Base-by-base conservation (phyloP, 1,140 invertebrate genomes). In the Choristoneura fumiferana region DNA sequence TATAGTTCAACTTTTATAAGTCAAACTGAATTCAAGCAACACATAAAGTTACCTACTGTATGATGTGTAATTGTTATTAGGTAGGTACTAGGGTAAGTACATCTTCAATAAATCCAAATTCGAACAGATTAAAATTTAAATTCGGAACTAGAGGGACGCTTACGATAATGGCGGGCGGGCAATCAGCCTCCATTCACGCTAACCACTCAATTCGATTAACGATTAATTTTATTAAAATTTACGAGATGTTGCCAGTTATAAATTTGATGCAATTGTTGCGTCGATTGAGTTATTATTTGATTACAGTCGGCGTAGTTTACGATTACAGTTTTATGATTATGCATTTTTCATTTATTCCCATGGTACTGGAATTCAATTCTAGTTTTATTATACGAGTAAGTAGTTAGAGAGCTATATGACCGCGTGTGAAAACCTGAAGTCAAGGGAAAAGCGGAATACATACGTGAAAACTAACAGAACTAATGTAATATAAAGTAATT, bases 181-280 rank as follows among this genome's bases (percentile, higher is more conserved):
- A 60, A 60, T 75, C 73, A 79, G 56, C 8, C 38, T 8, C 67
- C 65, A 76, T 76, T 81, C 76, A 76, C 63, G 17, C 38, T 12
- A 58, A 53, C 61, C 49, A 54, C 54, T 57, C 59, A 60, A 73
- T 69, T 66, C 65, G 66, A 73, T 71, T 71, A 69, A 55, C 69
- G 73, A 77, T 76, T 76, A 77, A 78, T 73, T 73, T 64, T 67
- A 80, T 82, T 82, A 79, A 69, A 76, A 34, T 73, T 81, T 76
- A 76, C 69, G 76, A 79, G 57, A 73, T 84, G 79, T 84, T 84
- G 78, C 57, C 64, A 64, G 76, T 82, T 78, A 72, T 84, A 84
- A 82, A 84, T 84, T 82, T 67, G 40, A 52, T 59, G 65, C 53
- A 73, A 75, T 78, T 69, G 61, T 65, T 60, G 63, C 60, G 69